These are phyloP conservation scores for Sepiola atlantica DNA, from an alignment of 2,888 invertebrate species.

Conservation along the genomic window DNA sequence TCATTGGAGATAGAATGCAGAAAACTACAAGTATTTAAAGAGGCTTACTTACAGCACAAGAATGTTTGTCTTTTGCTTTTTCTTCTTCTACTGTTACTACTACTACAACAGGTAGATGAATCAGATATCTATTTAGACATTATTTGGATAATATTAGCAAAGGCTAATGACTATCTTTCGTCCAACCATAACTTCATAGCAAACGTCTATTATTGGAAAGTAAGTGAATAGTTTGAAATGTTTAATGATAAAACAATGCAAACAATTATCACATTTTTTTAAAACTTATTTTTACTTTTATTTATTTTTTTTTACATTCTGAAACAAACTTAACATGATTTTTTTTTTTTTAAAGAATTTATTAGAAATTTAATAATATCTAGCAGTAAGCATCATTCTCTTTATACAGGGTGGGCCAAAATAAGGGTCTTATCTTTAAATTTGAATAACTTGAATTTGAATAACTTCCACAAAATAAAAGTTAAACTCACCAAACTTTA, in stretches of 20 bases:
- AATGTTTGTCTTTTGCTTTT: background rate
- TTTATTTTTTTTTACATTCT: background rate
- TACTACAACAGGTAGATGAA: too few relatives aligned
- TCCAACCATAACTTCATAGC: slow-evolving; percentile 16
- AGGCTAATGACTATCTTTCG: slow-evolving; percentile 12
- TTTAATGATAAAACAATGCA: background rate
- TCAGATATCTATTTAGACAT: background rate
- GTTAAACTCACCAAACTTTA: too few relatives aligned
- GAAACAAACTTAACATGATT: background rate
- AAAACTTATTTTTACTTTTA: background rate
- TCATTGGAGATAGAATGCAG: background rate
- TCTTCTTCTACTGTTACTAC: too few relatives aligned
- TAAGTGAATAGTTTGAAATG: background rate
- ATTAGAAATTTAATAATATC: background rate
- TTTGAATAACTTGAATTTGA: too few relatives aligned
- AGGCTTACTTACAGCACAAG: slow-evolving; percentile 19
- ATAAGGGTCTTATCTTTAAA: too few relatives aligned
- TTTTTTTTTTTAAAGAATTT: background rate
- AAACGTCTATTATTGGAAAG: slow-evolving; percentile 20
- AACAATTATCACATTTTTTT: background rate
- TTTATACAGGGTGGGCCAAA: too few relatives aligned
- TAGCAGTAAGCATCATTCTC: background rate
- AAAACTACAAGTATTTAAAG: background rate
- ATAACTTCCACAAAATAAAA: too few relatives aligned
- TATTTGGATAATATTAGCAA: slow-evolving; percentile 14